phyloP scores from a whole-genome alignment of 1,140 invertebrate genomes.

The Dinoponera quadriceps region DNA sequence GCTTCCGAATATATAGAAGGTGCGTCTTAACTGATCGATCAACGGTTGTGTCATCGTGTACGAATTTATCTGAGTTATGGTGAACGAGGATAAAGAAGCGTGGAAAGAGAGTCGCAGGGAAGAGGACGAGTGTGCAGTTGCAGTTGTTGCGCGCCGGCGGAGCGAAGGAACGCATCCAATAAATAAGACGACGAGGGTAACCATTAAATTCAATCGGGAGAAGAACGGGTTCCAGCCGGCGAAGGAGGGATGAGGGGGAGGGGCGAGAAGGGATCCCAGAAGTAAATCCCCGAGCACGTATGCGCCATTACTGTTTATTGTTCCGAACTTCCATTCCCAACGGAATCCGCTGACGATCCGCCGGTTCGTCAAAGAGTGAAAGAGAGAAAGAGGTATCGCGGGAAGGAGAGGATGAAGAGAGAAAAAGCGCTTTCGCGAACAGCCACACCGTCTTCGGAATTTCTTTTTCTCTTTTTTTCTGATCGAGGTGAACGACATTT shows the following conservation, averaged over 20 bases:
- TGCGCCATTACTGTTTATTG: constrained; percentile 81
- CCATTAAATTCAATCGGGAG: constrained; percentile 84
- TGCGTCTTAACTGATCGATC: constrained; percentile 44
- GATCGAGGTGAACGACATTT: constrained; percentile 64
- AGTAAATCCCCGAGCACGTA: constrained; percentile 76
- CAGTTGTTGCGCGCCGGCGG: constrained; percentile 70
- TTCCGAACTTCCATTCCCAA: constrained; percentile 80
- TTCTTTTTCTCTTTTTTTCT: constrained; percentile 43
- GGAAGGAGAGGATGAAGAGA: constrained; percentile 29
- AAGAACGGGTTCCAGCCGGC: constrained; percentile 75
- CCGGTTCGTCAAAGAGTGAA: constrained; percentile 20
- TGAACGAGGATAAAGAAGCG: constrained; percentile 9
- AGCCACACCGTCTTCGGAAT: constrained; percentile 48
- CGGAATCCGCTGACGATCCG: constrained; percentile 51
- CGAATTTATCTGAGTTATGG: constrained; percentile 52
- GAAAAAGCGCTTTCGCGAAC: constrained; percentile 63
- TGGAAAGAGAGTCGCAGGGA: neutral
- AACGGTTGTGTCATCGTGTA: neutral
- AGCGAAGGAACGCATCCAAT: constrained; percentile 80
- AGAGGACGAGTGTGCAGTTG: constrained; percentile 53
- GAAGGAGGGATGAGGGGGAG: constrained; percentile 6
- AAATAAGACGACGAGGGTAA: constrained; percentile 84
- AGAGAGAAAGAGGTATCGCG: constrained; percentile 16
- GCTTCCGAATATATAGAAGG: neutral
- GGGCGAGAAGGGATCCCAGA: constrained; percentile 58